Evolutionary conservation across 2,797 vertebrate species (phyloP).

Genomic region (Lates japonicus): DNA sequence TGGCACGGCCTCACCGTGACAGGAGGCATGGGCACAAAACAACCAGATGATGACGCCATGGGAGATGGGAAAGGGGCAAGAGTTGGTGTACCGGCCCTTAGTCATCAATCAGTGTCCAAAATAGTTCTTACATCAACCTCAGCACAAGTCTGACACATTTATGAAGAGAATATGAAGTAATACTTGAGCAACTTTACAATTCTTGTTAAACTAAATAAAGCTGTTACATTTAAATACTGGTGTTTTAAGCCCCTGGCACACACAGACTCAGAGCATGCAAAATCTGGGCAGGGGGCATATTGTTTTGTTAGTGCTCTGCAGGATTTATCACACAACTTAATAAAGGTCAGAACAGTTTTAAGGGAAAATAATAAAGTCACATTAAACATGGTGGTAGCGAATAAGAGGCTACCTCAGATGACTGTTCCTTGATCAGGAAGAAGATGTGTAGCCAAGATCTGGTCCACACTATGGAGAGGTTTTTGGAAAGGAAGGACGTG

Average conservation of each 20-base stretch:
- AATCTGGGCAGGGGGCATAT: background rate
- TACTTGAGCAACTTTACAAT: background rate
- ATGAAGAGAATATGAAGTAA: background rate
- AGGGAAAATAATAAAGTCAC: background rate
- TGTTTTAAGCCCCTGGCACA: background rate
- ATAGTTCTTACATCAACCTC: slow-evolving; percentile 33
- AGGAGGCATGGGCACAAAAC: slow-evolving; percentile 66
- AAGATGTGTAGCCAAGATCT: background rate
- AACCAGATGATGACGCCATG: slow-evolving; percentile 75
- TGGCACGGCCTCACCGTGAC: slow-evolving; percentile 67
- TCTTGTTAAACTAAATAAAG: background rate
- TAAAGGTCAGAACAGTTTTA: background rate
- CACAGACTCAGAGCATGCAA: background rate
- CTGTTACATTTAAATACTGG: background rate
- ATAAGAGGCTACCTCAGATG: slow-evolving; percentile 5
- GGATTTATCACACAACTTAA: background rate
- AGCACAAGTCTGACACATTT: slow-evolving; percentile 22
- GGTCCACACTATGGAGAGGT: background rate
- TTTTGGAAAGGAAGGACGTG: slow-evolving; percentile 5
- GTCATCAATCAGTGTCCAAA: slow-evolving; percentile 60
- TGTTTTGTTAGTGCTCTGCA: background rate
- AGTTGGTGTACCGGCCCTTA: slow-evolving; percentile 49
- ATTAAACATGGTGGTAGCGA: slow-evolving; percentile 10
- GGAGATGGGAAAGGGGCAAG: slow-evolving; percentile 63
- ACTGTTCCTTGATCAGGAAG: background rate